Percentiles rank a stretch among this genome's conserved stretches.
Conservation (phyloP, 2,113 vertebrate species). For the Pelecanoides urinatrix region DNA sequence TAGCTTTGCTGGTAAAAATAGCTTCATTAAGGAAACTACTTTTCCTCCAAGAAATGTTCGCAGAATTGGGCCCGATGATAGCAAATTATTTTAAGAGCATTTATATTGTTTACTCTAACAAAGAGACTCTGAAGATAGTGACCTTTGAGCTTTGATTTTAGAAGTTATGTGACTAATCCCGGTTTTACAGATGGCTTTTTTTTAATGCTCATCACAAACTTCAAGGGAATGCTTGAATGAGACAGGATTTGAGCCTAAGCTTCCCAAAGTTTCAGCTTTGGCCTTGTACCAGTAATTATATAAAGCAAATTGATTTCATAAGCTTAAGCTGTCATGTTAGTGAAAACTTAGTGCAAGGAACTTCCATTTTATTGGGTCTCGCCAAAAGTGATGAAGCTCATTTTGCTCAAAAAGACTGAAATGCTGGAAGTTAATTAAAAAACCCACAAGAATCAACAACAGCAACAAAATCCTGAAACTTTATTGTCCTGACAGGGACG, state of each 20-base stretch:
- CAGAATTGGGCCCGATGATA: not conserved
- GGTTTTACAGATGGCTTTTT: slow-evolving; percentile 30
- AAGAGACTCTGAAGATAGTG: not conserved
- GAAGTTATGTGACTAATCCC: slow-evolving; percentile 47
- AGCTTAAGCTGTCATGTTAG: slow-evolving; percentile 29
- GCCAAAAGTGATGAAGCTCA: not conserved
- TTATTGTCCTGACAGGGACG: slow-evolving; percentile 17
- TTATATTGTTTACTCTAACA: slow-evolving; percentile 7
- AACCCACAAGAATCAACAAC: not conserved
- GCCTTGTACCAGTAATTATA: slow-evolving; percentile 51
- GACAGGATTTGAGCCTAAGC: slow-evolving; percentile 57
- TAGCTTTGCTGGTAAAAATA: not conserved
- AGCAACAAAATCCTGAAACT: not conserved
- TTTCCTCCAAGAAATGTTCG: not conserved
- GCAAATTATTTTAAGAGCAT: not conserved
- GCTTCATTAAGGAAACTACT: not conserved
- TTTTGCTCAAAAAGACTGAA: slow-evolving; percentile 26
- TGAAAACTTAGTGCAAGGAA: slow-evolving; percentile 45
- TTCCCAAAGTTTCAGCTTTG: slow-evolving; percentile 34
- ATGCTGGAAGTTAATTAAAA: slow-evolving; percentile 1
- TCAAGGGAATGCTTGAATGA: slow-evolving; percentile 44
- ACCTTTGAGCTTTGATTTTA: slow-evolving; percentile 35
- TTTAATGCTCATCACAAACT: slow-evolving; percentile 59
- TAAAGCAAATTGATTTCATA: slow-evolving; percentile 58
- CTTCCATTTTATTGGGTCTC: slow-evolving; percentile 36